Percentiles rank a stretch among this genome's conserved stretches.
Evolutionary conservation across 2,888 invertebrate species (phyloP).

Genomic region (Agrochola circellaris): DNA sequence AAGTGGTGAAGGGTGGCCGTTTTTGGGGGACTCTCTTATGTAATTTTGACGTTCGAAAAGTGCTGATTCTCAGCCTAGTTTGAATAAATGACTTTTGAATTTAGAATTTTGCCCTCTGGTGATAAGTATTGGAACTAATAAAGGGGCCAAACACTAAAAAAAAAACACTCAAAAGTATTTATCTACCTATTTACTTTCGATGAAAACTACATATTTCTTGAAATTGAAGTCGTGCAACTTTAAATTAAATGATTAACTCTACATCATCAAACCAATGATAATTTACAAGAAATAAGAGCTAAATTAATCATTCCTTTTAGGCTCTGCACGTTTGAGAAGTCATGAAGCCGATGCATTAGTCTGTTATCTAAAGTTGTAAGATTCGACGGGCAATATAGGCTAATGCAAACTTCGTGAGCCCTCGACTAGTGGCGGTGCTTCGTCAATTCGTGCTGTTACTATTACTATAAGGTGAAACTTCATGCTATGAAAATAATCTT

Average conservation of each 20-base stretch:
- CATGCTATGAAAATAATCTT: slow-evolving; percentile 3
- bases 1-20: too few species aligned
- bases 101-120: not conserved
- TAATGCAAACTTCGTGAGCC: slow-evolving; percentile 63
- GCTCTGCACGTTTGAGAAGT: slow-evolving; percentile 38
- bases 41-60: too few species aligned
- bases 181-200: not conserved
- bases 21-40: too few species aligned
- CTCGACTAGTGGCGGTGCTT: slow-evolving; percentile 8
- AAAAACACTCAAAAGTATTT: not conserved
- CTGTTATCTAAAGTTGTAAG: slow-evolving; percentile 53
- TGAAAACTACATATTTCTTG: not conserved
- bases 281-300: slow-evolving; percentile 12
- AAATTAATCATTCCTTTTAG: slow-evolving; percentile 48
- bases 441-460: slow-evolving; percentile 30
- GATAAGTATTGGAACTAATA: not conserved
- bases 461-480: slow-evolving; percentile 27
- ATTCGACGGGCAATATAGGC: slow-evolving; percentile 48
- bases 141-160: not conserved
- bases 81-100: too few species aligned
- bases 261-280: slow-evolving; percentile 21
- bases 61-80: too few species aligned
- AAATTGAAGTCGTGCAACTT: slow-evolving; percentile 9
- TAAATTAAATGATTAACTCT: slow-evolving; percentile 27
- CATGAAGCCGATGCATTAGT: slow-evolving; percentile 44